These are phyloP conservation scores for Coptotermes formosanus DNA, from an alignment of 1,140 invertebrate genomes.

Conservation along the genomic window DNA sequence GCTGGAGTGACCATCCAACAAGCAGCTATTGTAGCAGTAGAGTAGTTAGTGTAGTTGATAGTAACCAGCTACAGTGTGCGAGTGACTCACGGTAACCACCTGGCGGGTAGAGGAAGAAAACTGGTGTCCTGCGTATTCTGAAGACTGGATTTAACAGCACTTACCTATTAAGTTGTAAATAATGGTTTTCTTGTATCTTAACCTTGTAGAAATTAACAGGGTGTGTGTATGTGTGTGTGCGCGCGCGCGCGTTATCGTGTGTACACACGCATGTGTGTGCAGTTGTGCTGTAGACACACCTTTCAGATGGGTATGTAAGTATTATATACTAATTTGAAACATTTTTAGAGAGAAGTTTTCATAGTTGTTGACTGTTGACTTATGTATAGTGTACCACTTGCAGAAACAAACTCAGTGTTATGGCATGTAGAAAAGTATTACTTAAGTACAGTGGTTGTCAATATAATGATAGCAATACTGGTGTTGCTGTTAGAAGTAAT, in stretches of 20 bases:
- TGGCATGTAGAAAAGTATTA: neutral
- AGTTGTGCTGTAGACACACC: neutral
- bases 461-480: neutral
- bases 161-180: neutral
- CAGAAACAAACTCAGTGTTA: neutral
- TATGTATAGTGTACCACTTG: neutral
- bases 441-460: neutral
- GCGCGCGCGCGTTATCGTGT: no score
- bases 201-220: no score
- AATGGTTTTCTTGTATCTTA: neutral
- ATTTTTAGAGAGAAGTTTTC: neutral
- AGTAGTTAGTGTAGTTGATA: neutral
- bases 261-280: neutral
- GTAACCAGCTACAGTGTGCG: neutral
- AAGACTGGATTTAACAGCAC: no score
- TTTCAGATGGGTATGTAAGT: neutral
- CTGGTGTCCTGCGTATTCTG: no score
- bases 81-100: neutral
- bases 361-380: neutral
- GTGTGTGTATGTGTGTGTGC: neutral
- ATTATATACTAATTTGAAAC: neutral
- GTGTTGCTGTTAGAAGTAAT: neutral
- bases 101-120: no score
- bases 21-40: neutral
- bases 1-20: slow-evolving; percentile 6